Base-by-base conservation (phyloP, 2,888 invertebrate species). In the Trichopoda pennipes region DNA sequence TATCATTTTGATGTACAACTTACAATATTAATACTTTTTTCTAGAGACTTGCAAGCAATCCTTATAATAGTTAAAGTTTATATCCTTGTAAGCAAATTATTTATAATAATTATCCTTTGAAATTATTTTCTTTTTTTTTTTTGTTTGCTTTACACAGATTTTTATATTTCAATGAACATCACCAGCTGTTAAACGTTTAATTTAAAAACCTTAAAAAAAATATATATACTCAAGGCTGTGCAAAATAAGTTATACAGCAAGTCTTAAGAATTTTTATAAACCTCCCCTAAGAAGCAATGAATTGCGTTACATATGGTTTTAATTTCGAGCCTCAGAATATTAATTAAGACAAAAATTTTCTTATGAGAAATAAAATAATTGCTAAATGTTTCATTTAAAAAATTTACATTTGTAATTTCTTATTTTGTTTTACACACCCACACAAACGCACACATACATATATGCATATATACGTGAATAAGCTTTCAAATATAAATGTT, bases 321-420 rank as follows among this genome's bases (percentile, higher is more conserved):
- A 53, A 21, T 49, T 55, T 47, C 19, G 9, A 42, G 38, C 47
- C 61, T 12, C 56, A 56, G 35, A 23, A 58, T 42, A 70, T 56
- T 61, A 63, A 70, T 77, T 56, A 55, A 77, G 63, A 44, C 63
- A 61, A 69, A 69, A 47, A 69, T 55, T 69, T 77, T 60, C n/a
- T 61, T 42, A 42, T 19, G 49, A 60, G 19, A 66, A 68, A 47
- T 69, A 63, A 77, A 55, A 66, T 44, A 56, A 75, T 77, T 70
- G 19, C 70, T 77, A 56, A 60, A 63, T 49, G 77, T 70, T 70
- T 77, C 77, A 63, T 70, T 77, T 77, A 70, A 42, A 38, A 38
- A 12, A 63, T 70, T 28, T 42, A 69, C 77, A 70, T 77, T 63
- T 77, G 63, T 63, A 63, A 70, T 56, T 66, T 74, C 68, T 55